These are phyloP conservation scores for Calameuta filiformis DNA, from an alignment of 2,888 invertebrate species.

Conservation along the genomic window DNA sequence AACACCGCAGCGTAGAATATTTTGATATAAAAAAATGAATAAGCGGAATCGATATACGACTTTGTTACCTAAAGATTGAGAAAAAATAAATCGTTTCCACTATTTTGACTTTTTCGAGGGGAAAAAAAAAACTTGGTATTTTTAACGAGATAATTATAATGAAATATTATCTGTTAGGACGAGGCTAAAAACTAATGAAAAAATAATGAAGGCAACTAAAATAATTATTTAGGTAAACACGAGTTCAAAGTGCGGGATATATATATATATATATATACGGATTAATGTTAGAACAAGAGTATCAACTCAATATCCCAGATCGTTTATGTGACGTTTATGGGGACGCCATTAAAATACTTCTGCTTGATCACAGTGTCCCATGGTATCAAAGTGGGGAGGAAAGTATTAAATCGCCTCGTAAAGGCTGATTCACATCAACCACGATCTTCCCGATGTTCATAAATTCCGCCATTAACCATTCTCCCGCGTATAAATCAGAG, in stretches of 20 bases:
- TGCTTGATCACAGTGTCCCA: not conserved
- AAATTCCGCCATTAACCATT: not conserved
- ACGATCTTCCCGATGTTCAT: not conserved
- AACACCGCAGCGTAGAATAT: not conserved
- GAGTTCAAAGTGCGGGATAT: not conserved
- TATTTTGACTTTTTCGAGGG: not conserved
- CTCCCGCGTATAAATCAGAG: not conserved
- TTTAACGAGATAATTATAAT: not conserved
- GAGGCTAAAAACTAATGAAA: not conserved
- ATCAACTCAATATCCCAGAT: not conserved
- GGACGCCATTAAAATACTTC: not conserved
- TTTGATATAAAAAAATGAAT: not conserved
- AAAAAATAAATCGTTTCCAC: not conserved
- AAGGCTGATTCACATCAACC: not conserved
- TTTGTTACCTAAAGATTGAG: not conserved
- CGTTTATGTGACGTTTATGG: not conserved
- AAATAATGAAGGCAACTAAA: not conserved
- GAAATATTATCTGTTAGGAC: not conserved
- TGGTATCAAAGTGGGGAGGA: not conserved
- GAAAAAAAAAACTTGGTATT: accelerated
- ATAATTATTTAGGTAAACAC: not conserved
- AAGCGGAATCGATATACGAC: not conserved
- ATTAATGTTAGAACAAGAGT: not conserved
- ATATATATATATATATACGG: not conserved
- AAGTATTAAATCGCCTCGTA: not conserved